These are phyloP conservation scores for Platycnemis pennipes DNA, from an alignment of 2,888 invertebrate species.

Conservation along the genomic window DNA sequence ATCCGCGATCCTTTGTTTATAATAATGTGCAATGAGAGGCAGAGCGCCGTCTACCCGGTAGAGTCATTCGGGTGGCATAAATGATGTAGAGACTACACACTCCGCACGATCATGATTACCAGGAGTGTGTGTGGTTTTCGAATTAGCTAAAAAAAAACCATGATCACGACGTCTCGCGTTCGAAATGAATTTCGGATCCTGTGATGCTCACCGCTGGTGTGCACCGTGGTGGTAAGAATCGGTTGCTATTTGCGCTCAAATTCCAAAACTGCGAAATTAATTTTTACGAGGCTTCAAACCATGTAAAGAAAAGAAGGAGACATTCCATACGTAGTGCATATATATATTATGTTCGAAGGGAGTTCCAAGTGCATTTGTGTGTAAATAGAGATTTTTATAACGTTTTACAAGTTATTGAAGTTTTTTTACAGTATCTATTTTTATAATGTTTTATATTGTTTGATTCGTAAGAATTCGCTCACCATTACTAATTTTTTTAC, in stretches of 20 bases:
- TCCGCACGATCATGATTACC: background rate
- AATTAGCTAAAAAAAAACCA: background rate
- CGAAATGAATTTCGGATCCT: background rate
- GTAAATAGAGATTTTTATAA: conserved; percentile 65
- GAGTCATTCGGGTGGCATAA: background rate
- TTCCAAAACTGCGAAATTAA: background rate
- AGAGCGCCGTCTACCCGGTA: background rate
- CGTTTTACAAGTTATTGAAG: conserved; percentile 65
- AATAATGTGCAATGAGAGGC: background rate
- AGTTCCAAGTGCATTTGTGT: conserved; percentile 28
- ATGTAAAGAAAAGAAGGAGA: background rate
- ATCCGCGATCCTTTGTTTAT: background rate
- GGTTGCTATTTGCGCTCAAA: background rate
- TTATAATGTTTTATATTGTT: conserved; percentile 55
- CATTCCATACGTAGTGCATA: background rate
- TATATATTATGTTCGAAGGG: background rate
- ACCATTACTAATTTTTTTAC: conserved; percentile 65
- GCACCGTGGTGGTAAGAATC: background rate
- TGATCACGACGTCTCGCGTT: background rate
- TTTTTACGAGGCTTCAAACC: background rate
- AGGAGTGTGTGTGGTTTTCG: background rate
- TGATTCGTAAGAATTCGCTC: conserved; percentile 56
- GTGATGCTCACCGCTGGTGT: background rate
- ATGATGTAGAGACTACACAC: background rate
- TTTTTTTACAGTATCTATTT: conserved; percentile 60